phyloP scores from a whole-genome alignment of 1,140 invertebrate genomes.

The Eulimnadia texana region DNA sequence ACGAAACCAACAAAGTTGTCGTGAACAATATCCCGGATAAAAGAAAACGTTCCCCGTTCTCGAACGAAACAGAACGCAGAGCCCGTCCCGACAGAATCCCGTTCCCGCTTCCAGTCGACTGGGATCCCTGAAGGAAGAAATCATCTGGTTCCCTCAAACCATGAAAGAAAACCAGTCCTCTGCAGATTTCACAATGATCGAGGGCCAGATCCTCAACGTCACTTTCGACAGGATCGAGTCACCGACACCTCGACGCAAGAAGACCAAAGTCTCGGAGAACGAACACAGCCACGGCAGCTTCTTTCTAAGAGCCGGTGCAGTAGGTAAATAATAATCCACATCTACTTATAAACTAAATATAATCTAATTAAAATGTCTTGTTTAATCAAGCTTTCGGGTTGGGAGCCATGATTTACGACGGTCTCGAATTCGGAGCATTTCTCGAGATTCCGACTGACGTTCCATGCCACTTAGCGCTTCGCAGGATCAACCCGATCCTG shows the following conservation, averaged over 20 bases:
- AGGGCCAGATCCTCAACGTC: not conserved
- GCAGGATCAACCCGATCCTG: constrained; percentile 77
- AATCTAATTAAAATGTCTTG: not conserved
- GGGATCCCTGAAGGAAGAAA: not conserved
- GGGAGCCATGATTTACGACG: constrained; percentile 94
- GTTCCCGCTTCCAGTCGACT: not conserved
- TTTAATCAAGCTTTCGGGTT: constrained; percentile 70
- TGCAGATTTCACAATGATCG: not conserved
- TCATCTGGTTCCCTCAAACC: not conserved
- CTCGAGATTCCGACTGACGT: constrained; percentile 80
- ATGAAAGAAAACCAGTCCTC: not conserved
- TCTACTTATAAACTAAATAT: not conserved
- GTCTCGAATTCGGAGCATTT: constrained; percentile 83
- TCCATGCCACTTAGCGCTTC: constrained; percentile 73
- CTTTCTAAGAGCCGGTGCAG: constrained; percentile 86
- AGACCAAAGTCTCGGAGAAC: constrained; percentile 81
- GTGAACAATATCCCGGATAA: too few species aligned
- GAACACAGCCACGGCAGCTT: constrained; percentile 89
- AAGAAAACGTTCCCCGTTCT: too few species aligned
- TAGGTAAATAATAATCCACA: constrained; percentile 45
- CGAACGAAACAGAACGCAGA: too few species aligned
- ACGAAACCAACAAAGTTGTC: too few species aligned
- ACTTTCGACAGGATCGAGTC: not conserved
- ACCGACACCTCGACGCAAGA: too few species aligned
- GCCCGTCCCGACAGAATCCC: too few species aligned